Evolutionary conservation across 2,113 vertebrate species (phyloP).

Genomic region (Passer montanus): DNA sequence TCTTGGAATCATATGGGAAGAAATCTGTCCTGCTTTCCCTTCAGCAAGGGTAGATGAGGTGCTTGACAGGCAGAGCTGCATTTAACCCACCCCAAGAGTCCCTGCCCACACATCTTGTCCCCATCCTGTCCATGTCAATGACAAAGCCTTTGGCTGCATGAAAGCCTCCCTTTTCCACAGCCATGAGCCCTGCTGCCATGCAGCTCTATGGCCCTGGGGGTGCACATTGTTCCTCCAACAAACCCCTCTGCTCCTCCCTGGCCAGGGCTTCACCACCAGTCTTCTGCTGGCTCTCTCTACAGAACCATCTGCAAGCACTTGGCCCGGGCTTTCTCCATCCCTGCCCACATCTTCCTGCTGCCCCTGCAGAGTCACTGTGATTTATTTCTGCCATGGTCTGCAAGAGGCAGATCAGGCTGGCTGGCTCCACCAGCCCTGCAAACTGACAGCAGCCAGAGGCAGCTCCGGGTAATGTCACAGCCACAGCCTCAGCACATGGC

Average conservation of each 20-base stretch:
- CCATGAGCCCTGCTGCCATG: neutral
- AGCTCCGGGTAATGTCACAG: conserved; percentile 21
- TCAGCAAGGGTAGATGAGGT: neutral
- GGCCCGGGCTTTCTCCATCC: neutral
- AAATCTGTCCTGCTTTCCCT: neutral
- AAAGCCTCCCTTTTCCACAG: neutral
- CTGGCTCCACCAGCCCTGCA: neutral
- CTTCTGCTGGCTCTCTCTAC: neutral
- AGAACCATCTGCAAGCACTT: neutral
- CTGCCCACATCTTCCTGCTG: fast-evolving
- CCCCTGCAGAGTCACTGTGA: neutral
- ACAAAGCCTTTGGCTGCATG: neutral
- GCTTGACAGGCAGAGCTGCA: neutral
- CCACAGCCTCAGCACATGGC: neutral
- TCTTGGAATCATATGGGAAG: fast-evolving
- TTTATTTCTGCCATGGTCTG: neutral
- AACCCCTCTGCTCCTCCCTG: neutral
- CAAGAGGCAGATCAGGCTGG: neutral
- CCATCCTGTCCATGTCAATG: fast-evolving
- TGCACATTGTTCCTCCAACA: neutral
- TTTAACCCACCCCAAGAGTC: neutral
- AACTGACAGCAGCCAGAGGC: conserved; percentile 40
- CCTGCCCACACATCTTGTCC: neutral
- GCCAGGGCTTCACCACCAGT: neutral
- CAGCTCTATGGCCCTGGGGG: neutral